Percentiles rank a stretch among this genome's conserved stretches.
phyloP scores from a whole-genome alignment of 2,113 vertebrate genomes.

The Balaeniceps rex region DNA sequence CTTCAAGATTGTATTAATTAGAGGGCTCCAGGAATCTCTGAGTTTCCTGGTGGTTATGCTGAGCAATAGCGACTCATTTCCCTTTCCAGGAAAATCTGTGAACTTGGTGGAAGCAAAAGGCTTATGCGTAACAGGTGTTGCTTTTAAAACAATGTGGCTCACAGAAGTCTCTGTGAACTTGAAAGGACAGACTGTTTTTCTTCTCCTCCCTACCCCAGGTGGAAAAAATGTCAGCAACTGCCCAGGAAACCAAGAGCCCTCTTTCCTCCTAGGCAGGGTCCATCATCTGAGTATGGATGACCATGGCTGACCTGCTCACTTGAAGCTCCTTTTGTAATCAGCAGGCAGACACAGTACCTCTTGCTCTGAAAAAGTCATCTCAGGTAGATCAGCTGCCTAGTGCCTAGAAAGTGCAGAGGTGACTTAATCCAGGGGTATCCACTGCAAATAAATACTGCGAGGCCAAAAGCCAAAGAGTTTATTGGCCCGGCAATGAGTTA shows the following conservation, averaged over 20 bases:
- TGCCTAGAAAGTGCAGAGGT: neutral
- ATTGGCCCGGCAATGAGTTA: neutral
- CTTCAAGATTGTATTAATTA: neutral
- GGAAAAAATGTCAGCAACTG: neutral
- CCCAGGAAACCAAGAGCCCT: neutral
- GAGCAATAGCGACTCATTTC: neutral
- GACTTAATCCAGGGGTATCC: neutral
- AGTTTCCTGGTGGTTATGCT: neutral
- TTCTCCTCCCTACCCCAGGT: neutral
- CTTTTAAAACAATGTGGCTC: neutral
- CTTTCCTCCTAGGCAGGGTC: neutral
- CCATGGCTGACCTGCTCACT: neutral
- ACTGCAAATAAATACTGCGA: neutral
- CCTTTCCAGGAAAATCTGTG: neutral
- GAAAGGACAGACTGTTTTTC: neutral
- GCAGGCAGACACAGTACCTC: neutral
- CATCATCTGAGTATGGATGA: neutral
- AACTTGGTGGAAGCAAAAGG: neutral
- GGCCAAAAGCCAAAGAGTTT: neutral
- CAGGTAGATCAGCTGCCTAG: neutral
- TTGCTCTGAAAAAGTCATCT: neutral
- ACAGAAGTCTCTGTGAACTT: neutral
- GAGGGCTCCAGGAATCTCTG: neutral
- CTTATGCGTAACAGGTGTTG: neutral
- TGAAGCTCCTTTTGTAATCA: neutral